Percentiles rank a stretch among this genome's conserved stretches.
Evolutionary conservation across 2,797 vertebrate genomes (phyloP).

Genomic region (Heteromormyrus szaboi): DNA sequence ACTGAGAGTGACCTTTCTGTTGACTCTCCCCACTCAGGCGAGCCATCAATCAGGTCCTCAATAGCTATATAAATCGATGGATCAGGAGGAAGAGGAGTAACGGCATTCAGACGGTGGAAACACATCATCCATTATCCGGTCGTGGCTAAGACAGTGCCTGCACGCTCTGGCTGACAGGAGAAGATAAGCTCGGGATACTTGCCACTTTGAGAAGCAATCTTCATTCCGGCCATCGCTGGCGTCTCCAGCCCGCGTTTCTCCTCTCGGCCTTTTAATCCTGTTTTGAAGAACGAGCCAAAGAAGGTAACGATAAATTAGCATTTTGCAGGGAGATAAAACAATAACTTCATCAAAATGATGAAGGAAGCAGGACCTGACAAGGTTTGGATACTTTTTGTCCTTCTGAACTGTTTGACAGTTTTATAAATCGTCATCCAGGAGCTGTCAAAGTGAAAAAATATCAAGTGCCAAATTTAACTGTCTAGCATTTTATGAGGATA

Average conservation of each 20-base stretch:
- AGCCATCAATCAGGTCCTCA: constrained; percentile 5
- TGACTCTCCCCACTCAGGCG: background rate
- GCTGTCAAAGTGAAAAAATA: background rate
- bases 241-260: constrained; percentile 20
- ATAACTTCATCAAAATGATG: background rate
- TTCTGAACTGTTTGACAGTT: background rate
- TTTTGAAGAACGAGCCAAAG: constrained; percentile 20
- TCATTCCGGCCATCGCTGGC: constrained; percentile 61
- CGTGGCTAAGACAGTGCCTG: background rate
- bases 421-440: background rate
- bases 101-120: constrained; percentile 10
- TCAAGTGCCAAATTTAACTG: background rate
- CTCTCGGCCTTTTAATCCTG: constrained; percentile 44
- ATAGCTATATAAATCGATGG: constrained; percentile 15
- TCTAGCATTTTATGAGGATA: background rate
- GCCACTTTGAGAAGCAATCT: constrained; percentile 68
- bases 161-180: background rate
- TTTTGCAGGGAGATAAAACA: background rate
- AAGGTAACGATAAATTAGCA: background rate
- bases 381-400: background rate
- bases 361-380: background rate
- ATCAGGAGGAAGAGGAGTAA: background rate
- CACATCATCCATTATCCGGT: background rate
- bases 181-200: constrained; percentile 39
- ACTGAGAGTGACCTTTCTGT: background rate